phyloP scores from a whole-genome alignment of 2,888 invertebrate genomes.

The Torymus tubicola region DNA sequence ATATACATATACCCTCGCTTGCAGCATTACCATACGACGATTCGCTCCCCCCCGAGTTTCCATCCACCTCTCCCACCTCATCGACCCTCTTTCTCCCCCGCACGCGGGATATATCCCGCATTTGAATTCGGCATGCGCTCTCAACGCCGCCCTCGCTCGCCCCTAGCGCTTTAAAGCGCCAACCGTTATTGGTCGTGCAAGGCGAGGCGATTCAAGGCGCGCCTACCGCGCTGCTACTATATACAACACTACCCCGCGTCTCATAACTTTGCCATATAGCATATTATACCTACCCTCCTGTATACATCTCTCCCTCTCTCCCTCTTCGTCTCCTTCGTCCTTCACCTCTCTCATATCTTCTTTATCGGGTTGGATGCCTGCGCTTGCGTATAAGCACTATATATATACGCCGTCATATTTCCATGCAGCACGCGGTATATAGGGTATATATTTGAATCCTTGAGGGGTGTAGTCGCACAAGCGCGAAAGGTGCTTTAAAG shows the following conservation, averaged over 20 bases:
- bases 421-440: slow-evolving; percentile 62
- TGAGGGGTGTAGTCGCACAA: slow-evolving; percentile 23
- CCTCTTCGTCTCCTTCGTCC: not conserved
- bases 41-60: not conserved
- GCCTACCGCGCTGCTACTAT: not conserved
- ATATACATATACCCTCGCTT: too few relatives aligned
- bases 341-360: slow-evolving; percentile 60
- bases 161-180: slow-evolving; percentile 64
- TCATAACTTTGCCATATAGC: slow-evolving; percentile 32
- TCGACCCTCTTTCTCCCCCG: not conserved
- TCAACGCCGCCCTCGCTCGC: slow-evolving; percentile 62
- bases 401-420: slow-evolving; percentile 74
- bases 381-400: not conserved
- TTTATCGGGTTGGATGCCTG: slow-evolving; percentile 60
- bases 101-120: not conserved
- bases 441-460: slow-evolving; percentile 69
- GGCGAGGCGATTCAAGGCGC: slow-evolving; percentile 57
- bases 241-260: slow-evolving; percentile 51
- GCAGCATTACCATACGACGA: slow-evolving; percentile 45
- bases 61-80: not conserved
- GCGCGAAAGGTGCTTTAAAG: slow-evolving; percentile 71
- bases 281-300: not conserved
- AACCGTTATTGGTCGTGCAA: slow-evolving; percentile 67
- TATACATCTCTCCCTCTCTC: too few relatives aligned
- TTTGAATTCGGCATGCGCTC: slow-evolving; percentile 71